A percentile compares a stretch with the other conserved stretches of the same genome.
Conservation (phyloP, 2,113 vertebrate species). For the Balaeniceps rex region DNA sequence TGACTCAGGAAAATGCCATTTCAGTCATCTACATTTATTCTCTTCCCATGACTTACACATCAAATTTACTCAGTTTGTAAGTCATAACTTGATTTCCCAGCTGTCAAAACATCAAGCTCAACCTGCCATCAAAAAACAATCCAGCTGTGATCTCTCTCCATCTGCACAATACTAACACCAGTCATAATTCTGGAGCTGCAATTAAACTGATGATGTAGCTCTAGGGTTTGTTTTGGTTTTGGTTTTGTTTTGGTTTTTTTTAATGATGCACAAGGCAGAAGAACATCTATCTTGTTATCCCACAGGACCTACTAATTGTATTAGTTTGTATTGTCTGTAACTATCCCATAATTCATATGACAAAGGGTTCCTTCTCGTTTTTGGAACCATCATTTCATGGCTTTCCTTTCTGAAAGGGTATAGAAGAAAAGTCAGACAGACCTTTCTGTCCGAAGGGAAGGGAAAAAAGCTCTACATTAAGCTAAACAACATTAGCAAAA, state of each 20-base stretch:
- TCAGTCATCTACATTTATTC: conserved; percentile 11
- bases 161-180: not conserved
- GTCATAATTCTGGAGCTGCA: not conserved
- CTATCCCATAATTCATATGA: not conserved
- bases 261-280: not conserved
- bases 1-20: conserved; percentile 45
- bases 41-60: conserved; percentile 36
- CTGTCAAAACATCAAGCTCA: not conserved
- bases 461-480: not conserved
- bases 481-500: not conserved
- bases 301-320: not conserved
- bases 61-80: not conserved
- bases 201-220: not conserved
- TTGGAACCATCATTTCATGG: not conserved
- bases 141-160: not conserved
- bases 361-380: not conserved
- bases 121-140: not conserved
- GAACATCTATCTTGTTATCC: not conserved
- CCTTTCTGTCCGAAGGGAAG: not conserved
- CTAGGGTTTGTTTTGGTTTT: not conserved
- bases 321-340: not conserved
- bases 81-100: not conserved
- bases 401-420: not conserved
- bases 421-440: not conserved
- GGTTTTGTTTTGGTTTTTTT: not conserved